Percentiles rank a stretch among this genome's conserved stretches.
These are phyloP conservation scores for Papilio elwesi DNA, from an alignment of 2,888 invertebrate species.

Conservation along the genomic window DNA sequence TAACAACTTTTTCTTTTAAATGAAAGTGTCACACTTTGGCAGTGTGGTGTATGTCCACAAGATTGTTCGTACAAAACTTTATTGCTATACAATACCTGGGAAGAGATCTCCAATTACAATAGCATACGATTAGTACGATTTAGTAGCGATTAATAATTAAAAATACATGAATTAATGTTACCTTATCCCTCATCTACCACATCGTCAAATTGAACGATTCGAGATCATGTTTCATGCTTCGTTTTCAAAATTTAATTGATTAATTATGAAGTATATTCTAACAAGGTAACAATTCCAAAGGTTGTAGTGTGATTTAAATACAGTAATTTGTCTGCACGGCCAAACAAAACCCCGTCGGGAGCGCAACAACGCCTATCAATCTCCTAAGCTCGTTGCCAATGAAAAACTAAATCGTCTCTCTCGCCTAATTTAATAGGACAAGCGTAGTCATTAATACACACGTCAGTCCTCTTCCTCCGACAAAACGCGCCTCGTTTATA, in stretches of 20 bases:
- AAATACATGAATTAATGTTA: neutral
- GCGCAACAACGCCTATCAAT: conserved; percentile 49
- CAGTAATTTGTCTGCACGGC: conserved; percentile 47
- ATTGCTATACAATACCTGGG: no score
- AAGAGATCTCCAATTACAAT: no score
- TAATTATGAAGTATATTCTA: neutral
- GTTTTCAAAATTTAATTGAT: neutral
- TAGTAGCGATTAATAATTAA: neutral
- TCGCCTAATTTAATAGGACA: conserved; percentile 83
- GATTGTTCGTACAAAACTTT: no score
- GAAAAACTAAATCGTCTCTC: conserved; percentile 82
- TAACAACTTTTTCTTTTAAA: no score
- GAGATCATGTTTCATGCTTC: neutral
- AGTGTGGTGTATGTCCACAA: no score
- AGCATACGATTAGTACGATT: no score
- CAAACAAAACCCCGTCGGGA: conserved; percentile 45
- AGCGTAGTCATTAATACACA: conserved; percentile 83
- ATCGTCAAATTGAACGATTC: neutral
- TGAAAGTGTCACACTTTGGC: no score
- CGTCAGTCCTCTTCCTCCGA: conserved; percentile 81
- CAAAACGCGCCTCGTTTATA: conserved; percentile 83
- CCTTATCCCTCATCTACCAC: neutral
- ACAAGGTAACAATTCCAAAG: neutral
- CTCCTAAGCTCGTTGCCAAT: conserved; percentile 60
- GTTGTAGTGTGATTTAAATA: conserved; percentile 47